Evolutionary conservation across 2,888 invertebrate species (phyloP).

Genomic region (Drosophila kambysellisi): DNA sequence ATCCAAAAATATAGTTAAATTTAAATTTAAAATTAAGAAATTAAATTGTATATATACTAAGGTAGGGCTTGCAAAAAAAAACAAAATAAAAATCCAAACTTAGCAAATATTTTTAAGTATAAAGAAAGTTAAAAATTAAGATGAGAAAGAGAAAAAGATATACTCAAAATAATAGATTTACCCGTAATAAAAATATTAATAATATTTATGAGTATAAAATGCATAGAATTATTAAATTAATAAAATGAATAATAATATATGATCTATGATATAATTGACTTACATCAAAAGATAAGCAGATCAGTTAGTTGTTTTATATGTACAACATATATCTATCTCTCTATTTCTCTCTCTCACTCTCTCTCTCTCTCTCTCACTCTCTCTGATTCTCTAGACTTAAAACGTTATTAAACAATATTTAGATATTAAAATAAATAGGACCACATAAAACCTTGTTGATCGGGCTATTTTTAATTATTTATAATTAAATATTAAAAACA

Average conservation of each 20-base stretch:
- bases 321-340: no score
- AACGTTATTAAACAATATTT: background rate
- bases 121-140: background rate
- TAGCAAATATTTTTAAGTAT: background rate
- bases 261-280: background rate
- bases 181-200: no score
- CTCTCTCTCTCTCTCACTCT: no score
- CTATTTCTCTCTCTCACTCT: no score
- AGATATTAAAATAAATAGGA: background rate
- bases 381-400: background rate
- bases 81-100: background rate
- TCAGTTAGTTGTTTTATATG: background rate
- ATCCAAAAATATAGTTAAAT: background rate
- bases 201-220: no score
- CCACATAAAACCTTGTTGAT: background rate
- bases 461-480: background rate
- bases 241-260: background rate
- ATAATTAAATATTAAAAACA: background rate
- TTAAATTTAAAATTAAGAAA: background rate
- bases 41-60: no score
- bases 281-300: background rate
- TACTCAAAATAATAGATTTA: no score
- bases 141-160: background rate
- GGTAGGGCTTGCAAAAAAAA: no score
- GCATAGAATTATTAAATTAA: background rate